These are phyloP conservation scores for Oryzias javanicus DNA, from an alignment of 2,113 vertebrate species.

Conservation along the genomic window DNA sequence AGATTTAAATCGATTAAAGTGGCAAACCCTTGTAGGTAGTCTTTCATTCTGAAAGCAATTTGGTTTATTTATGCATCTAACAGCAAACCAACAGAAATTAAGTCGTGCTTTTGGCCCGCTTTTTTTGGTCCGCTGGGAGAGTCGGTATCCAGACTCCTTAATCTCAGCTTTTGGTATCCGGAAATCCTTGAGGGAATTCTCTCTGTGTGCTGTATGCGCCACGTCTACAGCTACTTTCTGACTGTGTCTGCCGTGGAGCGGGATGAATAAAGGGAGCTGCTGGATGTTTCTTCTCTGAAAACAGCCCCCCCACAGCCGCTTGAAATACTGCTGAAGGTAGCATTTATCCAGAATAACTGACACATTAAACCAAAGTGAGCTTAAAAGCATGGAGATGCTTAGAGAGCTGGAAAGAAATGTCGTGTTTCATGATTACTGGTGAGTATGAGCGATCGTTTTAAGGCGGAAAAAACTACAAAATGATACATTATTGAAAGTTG, in stretches of 20 bases:
- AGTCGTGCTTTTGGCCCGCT: slow-evolving; percentile 2
- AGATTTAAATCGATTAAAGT: not conserved
- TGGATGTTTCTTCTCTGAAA: not conserved
- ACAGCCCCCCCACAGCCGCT: not conserved
- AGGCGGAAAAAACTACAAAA: too few relatives aligned
- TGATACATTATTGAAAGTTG: not conserved
- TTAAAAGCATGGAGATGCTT: not conserved
- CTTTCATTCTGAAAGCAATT: too few relatives aligned
- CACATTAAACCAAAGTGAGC: slow-evolving; percentile 8
- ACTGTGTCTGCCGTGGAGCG: slow-evolving; percentile 4
- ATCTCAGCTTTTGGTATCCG: slow-evolving; percentile 1
- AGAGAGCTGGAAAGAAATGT: not conserved
- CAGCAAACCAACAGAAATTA: not conserved
- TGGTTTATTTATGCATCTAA: not conserved
- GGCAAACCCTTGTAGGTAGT: too few relatives aligned
- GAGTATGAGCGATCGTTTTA: not conserved
- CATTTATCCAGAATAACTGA: slow-evolving; percentile 4
- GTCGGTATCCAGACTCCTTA: not conserved
- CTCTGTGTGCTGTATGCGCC: not conserved
- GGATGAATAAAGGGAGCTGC: not conserved
- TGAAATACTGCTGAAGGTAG: slow-evolving; percentile 8
- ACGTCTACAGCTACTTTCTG: not conserved
- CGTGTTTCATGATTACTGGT: slow-evolving; percentile 1
- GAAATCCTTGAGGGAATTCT: slow-evolving; percentile 1
- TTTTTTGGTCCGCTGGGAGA: not conserved